A percentile compares a stretch with the other conserved stretches of the same genome.
Conservation (phyloP, 2,113 vertebrate genomes). For the Atherinomorus stipes region DNA sequence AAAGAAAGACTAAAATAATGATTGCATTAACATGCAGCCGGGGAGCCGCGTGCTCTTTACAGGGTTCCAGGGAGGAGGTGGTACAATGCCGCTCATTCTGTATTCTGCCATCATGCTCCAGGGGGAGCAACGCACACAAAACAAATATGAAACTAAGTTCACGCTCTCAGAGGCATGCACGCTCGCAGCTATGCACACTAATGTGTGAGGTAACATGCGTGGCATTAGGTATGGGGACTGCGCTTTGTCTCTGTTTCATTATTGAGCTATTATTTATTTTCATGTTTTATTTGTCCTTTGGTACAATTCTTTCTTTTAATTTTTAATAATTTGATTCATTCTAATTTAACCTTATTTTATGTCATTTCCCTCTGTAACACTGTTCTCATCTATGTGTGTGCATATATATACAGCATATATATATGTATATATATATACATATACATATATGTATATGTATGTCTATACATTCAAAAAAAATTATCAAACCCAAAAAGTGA, state of each 20-base stretch:
- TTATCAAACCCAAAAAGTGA: no score
- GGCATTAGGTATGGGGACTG: background rate
- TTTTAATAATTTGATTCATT: background rate
- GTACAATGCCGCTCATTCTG: constrained; percentile 55
- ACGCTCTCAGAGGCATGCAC: constrained; percentile 11
- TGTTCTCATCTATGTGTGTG: constrained; percentile 30
- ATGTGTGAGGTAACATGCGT: constrained; percentile 15
- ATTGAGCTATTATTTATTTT: constrained; percentile 21
- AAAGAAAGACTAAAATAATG: constrained; percentile 68
- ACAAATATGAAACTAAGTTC: constrained; percentile 40
- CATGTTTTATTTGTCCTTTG: constrained; percentile 19
- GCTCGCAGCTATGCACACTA: constrained; percentile 17
- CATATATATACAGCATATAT: no score
- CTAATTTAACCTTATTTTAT: background rate
- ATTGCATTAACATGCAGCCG: constrained; percentile 77
- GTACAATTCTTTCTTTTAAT: constrained; percentile 2
- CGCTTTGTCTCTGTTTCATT: background rate
- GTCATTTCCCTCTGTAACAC: constrained; percentile 30
- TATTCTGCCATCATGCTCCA: constrained; percentile 29
- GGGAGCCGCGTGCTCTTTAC: constrained; percentile 65
- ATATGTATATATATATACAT: no score
- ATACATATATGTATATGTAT: no score
- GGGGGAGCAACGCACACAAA: constrained; percentile 28
- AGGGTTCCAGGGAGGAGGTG: constrained; percentile 56
- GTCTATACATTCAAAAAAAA: no score